These are phyloP conservation scores for Catajapyx aquilonaris DNA, from an alignment of 1,140 invertebrate genomes.

Conservation along the genomic window DNA sequence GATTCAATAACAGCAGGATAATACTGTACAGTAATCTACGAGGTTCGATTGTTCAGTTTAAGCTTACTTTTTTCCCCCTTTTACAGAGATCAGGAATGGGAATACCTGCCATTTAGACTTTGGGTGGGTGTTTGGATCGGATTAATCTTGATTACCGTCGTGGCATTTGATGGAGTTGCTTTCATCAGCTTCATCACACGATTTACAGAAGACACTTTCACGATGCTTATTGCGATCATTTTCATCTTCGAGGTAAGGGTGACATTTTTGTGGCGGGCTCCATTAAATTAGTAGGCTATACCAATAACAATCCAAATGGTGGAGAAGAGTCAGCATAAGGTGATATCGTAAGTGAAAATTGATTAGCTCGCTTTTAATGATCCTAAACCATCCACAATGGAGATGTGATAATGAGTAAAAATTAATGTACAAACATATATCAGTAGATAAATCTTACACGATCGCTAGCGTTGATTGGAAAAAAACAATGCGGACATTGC, in stretches of 20 bases:
- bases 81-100: conserved; percentile 15
- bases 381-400: too few species aligned
- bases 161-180: conserved; percentile 19
- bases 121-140: conserved; percentile 24
- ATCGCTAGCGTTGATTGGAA: too few species aligned
- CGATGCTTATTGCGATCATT: conserved; percentile 21
- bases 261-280: background rate
- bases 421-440: too few species aligned
- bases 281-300: conserved; percentile 1
- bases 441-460: too few species aligned
- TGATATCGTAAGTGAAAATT: too few species aligned
- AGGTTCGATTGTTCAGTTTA: background rate
- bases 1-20: too few species aligned
- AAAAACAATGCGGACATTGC: too few species aligned
- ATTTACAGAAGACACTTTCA: conserved; percentile 26
- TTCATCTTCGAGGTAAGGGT: conserved; percentile 17
- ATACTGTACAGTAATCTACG: conserved; percentile 1
- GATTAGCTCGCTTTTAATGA: too few species aligned
- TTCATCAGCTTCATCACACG: conserved; percentile 19
- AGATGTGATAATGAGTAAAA: too few species aligned
- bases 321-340: conserved; percentile 9
- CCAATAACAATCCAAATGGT: conserved; percentile 18
- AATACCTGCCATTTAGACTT: conserved; percentile 20
- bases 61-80: background rate
- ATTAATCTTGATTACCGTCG: conserved; percentile 20